Percentiles rank a stretch among this genome's conserved stretches.
These are phyloP conservation scores for Phaedon cochleariae DNA, from an alignment of 2,888 invertebrate species.

Conservation along the genomic window DNA sequence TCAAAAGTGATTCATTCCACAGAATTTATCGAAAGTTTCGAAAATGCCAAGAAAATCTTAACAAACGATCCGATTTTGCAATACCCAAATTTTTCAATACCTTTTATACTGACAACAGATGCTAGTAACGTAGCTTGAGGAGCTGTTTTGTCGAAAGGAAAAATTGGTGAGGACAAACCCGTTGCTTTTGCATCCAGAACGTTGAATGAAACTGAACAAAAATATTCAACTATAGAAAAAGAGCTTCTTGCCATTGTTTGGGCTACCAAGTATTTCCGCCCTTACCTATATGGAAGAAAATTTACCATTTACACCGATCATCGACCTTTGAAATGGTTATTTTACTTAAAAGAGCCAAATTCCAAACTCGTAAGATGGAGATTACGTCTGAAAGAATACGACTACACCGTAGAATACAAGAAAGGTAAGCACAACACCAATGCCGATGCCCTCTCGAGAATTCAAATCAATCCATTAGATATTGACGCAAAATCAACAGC, in stretches of 20 bases:
- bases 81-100: constrained; percentile 21
- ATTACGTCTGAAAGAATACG: neutral
- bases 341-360: neutral
- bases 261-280: too few relatives aligned
- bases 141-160: constrained; percentile 23
- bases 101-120: constrained; percentile 20
- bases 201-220: neutral
- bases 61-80: constrained; percentile 5
- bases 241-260: too few relatives aligned
- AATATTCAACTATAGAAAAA: neutral
- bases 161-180: neutral
- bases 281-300: too few relatives aligned
- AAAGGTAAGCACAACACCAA: too few relatives aligned
- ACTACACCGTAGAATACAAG: too few relatives aligned
- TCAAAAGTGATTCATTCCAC: neutral
- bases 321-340: neutral
- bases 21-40: neutral
- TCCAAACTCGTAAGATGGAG: neutral
- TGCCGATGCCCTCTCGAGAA: too few relatives aligned
- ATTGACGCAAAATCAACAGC: too few relatives aligned
- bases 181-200: neutral
- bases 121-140: constrained; percentile 21
- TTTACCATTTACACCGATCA: too few relatives aligned
- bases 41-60: neutral
- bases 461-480: too few relatives aligned